A percentile compares a stretch with the other conserved stretches of the same genome.
These are phyloP conservation scores for Patella caerulea DNA, from an alignment of 2,888 invertebrate species.

Conservation along the genomic window DNA sequence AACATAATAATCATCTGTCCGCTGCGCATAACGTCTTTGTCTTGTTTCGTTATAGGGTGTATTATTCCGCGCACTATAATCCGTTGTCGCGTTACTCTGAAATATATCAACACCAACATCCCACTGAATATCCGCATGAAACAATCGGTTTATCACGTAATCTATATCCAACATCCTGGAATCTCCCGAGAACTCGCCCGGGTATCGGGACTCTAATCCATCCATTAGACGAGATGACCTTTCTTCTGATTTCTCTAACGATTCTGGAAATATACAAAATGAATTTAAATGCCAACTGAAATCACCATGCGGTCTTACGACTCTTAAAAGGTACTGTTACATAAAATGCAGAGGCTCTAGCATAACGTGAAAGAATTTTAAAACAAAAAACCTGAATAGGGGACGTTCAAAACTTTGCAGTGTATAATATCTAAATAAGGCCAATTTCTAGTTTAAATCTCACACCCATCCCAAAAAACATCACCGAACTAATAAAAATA, in stretches of 20 bases:
- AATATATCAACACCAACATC: background rate
- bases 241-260: slow-evolving; percentile 26
- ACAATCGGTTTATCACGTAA: slow-evolving; percentile 15
- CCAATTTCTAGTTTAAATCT: no score
- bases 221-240: slow-evolving; percentile 33
- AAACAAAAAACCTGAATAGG: no score
- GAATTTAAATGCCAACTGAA: no score
- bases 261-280: slow-evolving; percentile 28
- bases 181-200: slow-evolving; percentile 19
- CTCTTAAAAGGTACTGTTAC: no score
- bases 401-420: no score
- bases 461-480: no score
- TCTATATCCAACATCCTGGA: slow-evolving; percentile 24
- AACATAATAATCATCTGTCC: background rate
- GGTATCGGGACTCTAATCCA: slow-evolving; percentile 28
- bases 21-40: background rate
- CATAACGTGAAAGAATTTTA: no score
- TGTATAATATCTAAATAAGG: no score
- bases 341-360: no score
- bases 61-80: background rate
- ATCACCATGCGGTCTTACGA: no score
- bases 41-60: background rate
- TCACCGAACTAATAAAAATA: no score
- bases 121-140: background rate
- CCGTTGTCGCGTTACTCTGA: background rate